Evolutionary conservation across 2,797 vertebrate genomes (phyloP).

Genomic region (Gephyroberyx darwinii): DNA sequence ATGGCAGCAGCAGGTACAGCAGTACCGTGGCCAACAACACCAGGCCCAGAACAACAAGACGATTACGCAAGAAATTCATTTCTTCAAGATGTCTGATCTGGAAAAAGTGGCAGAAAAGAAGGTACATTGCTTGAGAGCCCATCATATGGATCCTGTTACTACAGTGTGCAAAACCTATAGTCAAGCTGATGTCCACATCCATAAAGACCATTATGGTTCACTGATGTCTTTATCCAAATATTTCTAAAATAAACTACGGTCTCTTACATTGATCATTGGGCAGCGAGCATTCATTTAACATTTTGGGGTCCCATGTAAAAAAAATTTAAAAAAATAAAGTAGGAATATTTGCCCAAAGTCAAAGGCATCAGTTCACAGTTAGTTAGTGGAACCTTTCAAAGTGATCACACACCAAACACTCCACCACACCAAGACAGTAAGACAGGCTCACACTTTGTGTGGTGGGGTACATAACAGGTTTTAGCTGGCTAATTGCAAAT

Average conservation of each 20-base stretch:
- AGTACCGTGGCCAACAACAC: conserved; percentile 85
- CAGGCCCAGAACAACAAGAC: conserved; percentile 85
- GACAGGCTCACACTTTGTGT: not conserved
- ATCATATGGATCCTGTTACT: not conserved
- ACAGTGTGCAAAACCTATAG: not conserved
- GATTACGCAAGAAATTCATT: conserved; percentile 87
- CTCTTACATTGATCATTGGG: no score
- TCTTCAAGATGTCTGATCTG: conserved; percentile 54
- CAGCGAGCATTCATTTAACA: no score
- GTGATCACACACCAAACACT: not conserved
- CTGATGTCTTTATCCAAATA: not conserved
- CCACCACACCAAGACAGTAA: not conserved
- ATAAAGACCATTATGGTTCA: not conserved
- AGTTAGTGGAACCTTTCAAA: not conserved
- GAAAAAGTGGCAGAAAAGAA: conserved; percentile 31
- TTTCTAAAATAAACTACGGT: no score
- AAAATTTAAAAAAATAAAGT: not conserved
- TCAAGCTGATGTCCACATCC: not conserved
- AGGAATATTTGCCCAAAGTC: not conserved
- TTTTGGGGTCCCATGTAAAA: not conserved
- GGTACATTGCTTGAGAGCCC: conserved; percentile 6
- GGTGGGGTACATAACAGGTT: not conserved
- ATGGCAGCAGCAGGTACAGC: conserved; percentile 88
- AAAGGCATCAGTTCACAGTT: not conserved
- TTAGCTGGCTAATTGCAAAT: not conserved